Conservation (phyloP, 2,888 invertebrate species). For the Chironomus riparius region DNA sequence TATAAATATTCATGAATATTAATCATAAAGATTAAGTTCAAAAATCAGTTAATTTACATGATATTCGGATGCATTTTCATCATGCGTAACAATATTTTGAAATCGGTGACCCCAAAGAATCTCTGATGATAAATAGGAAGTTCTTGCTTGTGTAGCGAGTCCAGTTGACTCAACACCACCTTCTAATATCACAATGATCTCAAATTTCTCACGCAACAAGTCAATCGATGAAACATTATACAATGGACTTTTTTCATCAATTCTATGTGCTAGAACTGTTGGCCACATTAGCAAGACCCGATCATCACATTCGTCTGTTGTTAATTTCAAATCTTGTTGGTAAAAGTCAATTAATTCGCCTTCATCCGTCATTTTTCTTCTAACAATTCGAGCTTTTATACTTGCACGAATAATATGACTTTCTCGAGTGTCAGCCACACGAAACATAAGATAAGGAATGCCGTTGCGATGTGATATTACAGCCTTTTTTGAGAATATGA, state of each 20-base stretch:
- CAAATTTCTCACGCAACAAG: slow-evolving; percentile 68
- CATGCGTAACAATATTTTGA: slow-evolving; percentile 46
- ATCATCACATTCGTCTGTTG: slow-evolving; percentile 67
- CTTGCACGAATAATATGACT: slow-evolving; percentile 86
- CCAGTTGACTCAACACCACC: slow-evolving; percentile 76
- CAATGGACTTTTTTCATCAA: slow-evolving; percentile 74
- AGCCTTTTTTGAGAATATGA: slow-evolving; percentile 75
- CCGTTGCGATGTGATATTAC: slow-evolving; percentile 79
- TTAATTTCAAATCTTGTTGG: slow-evolving; percentile 62
- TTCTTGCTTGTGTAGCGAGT: slow-evolving; percentile 62
- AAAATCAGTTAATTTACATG: too few relatives aligned
- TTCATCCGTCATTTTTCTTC: slow-evolving; percentile 73
- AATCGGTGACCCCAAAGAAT: slow-evolving; percentile 75
- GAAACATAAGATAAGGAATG: slow-evolving; percentile 71
- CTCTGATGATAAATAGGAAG: slow-evolving; percentile 69
- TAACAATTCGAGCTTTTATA: slow-evolving; percentile 73
- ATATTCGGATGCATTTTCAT: too few relatives aligned
- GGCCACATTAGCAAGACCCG: slow-evolving; percentile 91
- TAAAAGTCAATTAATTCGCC: slow-evolving; percentile 74
- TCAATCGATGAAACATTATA: slow-evolving; percentile 76
- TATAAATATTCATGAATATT: too few relatives aligned
- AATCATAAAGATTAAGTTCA: too few relatives aligned
- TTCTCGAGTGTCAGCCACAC: slow-evolving; percentile 82
- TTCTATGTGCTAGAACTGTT: slow-evolving; percentile 78
- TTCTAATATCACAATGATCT: slow-evolving; percentile 73